Conservation (phyloP, 2,113 vertebrate species). For the rabbit (Oryctolagus cuniculus) region DNA sequence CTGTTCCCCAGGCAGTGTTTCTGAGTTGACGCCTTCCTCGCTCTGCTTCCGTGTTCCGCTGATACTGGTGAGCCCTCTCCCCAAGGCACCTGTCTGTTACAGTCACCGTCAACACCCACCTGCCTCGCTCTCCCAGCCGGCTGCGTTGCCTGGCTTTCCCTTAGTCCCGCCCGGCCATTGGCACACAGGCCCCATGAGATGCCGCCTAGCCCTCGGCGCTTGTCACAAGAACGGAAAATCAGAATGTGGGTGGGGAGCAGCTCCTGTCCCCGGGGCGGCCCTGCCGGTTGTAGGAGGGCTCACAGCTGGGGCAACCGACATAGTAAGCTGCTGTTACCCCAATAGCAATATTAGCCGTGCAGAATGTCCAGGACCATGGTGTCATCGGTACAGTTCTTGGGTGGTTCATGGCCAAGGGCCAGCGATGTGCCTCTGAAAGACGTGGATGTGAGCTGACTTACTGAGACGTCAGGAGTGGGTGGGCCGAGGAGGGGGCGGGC, state of each 20-base stretch:
- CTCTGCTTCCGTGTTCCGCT: background rate
- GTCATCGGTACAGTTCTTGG: background rate
- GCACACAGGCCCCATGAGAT: background rate
- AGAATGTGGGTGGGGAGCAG: background rate
- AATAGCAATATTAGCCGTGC: background rate
- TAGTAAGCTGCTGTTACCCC: no score
- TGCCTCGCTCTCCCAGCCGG: background rate
- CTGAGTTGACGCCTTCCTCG: background rate
- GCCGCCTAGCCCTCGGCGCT: fast-evolving
- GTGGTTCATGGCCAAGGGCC: background rate
- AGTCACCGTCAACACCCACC: background rate
- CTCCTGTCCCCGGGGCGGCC: background rate
- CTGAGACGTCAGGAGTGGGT: background rate
- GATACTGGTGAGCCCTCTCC: background rate
- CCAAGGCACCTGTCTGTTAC: fast-evolving
- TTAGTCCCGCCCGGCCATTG: fast-evolving
- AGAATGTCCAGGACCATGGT: fast-evolving
- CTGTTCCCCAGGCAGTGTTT: background rate
- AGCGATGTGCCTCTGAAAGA: fast-evolving
- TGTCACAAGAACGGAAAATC: background rate
- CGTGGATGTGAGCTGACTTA: background rate
- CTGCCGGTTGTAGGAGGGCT: background rate
- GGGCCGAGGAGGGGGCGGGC: fast-evolving
- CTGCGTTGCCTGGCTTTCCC: fast-evolving
- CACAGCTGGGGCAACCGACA: fast-evolving